Evolutionary conservation across 2,888 invertebrate genomes (phyloP), one percentile per base, ranked within the genome.

Genomic region (Acanthopleura granulata): DNA sequence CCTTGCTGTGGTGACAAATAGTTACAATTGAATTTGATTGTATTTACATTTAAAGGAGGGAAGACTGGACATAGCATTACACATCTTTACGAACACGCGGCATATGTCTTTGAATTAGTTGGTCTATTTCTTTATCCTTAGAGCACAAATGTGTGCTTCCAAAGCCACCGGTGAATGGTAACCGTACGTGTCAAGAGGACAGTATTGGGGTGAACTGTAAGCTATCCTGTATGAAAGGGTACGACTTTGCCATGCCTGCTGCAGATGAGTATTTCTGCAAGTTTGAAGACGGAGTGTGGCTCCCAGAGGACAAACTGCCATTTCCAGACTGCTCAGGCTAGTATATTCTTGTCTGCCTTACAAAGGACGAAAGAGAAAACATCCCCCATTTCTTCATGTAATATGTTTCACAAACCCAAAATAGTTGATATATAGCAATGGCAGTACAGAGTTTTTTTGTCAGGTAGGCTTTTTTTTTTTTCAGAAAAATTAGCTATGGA

Each of bases 281-380:
- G 30, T 90, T 75, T 62, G 75, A 90, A 77, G 90, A 90, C 74
- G 91, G 91, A 25, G 79, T 86, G 3, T 91, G 91, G 91, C 80
- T 83, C 71, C 91, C 91, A 0, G 75, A 81, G 25, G 87, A 89
- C 30, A 87, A 87, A 40, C 81, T 88, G 51, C 91, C 89, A 0
- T 91, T 92, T 79, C 93, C 93, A 0, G 93, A 94, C 83, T 94
- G 94, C 85, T 91, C 92, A 77, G 91, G 93, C 92, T 82, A 82
- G 83, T 57, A 57, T 57, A 57, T n/a, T 57, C 57, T 57, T 40
- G 3, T 9, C 40, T 40, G 40, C 40, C 40, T 40, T 9, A 40
- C 80, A 30, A 22, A 27, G 27, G 14, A 9, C 29, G 9, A 40
- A 40, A 40, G 4, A 6, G 40, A 9, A 40, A 3, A 40, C 40